Evolutionary conservation across 2,888 invertebrate genomes (phyloP), one percentile per base, ranked within the genome.

Genomic region (Pharmacophagus antenor): DNA sequence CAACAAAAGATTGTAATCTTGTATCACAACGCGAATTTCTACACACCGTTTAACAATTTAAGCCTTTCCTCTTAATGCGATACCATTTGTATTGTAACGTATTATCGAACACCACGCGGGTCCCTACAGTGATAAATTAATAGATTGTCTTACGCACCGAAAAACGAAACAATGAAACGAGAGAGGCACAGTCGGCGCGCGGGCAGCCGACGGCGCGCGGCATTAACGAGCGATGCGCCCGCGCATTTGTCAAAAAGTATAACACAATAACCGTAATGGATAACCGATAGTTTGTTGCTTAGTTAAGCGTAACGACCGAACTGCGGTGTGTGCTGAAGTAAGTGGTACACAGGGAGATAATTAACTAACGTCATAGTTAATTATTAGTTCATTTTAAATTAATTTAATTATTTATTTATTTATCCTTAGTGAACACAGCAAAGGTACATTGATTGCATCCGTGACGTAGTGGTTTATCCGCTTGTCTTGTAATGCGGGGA

Each of bases 261-360:
- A 78, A 84, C 76, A 88, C 87, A 88, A 88, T 88, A 82, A 81
- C 76, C 74, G 79, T 84, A 79, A 88, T 88, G 84, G 84, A 88
- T 89, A 85, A 84, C 86, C 82, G 69, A 85, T 86, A 84, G 85
- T 85, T 84, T 74, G 85, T 80, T 76, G 78, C 80, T 82, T 85
- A 85, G 88, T 87, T 87, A 82, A 78, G 67, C 67, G 76, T 76
- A 77, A 79, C 80, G 78, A 78, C 71, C 77, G 71, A 62, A 62
- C 66, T 67, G n/a, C 67, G 70, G 70, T 70, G 71, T 68, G 69
- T 67, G 65, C 62, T 65, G 42, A 23, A 62, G 75, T 25, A 54
- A 15, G 63, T 31, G 69, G 50, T 55, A 73, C 72, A 85, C 66
- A 65, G 65, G 65, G 76, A 48, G 48, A 42, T 17, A 8, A 4